These are phyloP conservation scores for Morinoia aosen DNA, from an alignment of 2,888 invertebrate genomes.

Conservation along the genomic window DNA sequence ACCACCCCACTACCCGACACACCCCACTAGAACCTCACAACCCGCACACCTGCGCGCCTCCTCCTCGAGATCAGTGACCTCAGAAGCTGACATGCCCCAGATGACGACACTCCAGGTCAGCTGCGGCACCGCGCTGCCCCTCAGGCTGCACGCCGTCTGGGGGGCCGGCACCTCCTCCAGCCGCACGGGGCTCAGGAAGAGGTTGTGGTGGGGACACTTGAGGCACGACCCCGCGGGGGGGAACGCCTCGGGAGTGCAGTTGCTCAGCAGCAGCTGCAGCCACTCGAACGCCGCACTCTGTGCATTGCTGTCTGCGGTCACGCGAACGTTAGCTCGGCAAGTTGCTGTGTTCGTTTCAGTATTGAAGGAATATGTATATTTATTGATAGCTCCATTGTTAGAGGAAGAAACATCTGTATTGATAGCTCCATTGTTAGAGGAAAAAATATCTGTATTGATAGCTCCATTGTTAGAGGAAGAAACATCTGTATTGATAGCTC, in stretches of 20 bases:
- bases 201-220: constrained; percentile 25
- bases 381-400: too few species aligned
- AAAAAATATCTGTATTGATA: too few species aligned
- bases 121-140: background rate
- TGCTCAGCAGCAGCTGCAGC: background rate
- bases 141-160: background rate
- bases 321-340: background rate
- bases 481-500: too few species aligned
- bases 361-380: too few species aligned
- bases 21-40: background rate
- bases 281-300: background rate
- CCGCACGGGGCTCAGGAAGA: background rate
- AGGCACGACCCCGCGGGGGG: background rate
- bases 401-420: too few species aligned
- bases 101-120: background rate
- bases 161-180: background rate
- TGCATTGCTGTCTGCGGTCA: background rate
- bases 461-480: too few species aligned
- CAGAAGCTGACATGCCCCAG: background rate
- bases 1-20: background rate
- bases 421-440: too few species aligned
- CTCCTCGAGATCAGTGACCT: background rate
- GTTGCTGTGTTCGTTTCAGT: too few species aligned
- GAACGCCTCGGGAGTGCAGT: background rate
- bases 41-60: background rate